A percentile compares a stretch with the other conserved stretches of the same genome.
These are phyloP conservation scores for Myathropa florea DNA, from an alignment of 2,888 invertebrate species.

Conservation along the genomic window DNA sequence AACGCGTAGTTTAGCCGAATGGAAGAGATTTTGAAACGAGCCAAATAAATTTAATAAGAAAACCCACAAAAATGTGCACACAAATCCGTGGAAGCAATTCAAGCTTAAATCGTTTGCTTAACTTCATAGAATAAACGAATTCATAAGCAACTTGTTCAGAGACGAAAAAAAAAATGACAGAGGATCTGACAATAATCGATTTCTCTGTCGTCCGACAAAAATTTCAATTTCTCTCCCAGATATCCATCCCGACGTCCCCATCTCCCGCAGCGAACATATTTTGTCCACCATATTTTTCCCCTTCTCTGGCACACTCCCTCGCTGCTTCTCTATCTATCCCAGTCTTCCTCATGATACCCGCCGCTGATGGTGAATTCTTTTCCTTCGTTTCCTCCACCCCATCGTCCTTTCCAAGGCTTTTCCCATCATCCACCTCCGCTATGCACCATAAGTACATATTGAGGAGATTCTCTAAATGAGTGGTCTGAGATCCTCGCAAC, in stretches of 20 bases:
- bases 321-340: background rate
- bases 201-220: slow-evolving; percentile 34
- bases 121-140: background rate
- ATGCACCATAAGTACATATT: slow-evolving; percentile 15
- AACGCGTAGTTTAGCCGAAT: too few species aligned
- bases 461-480: slow-evolving; percentile 18
- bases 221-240: slow-evolving; percentile 20
- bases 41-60: background rate
- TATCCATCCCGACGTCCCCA: background rate
- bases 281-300: slow-evolving; percentile 19
- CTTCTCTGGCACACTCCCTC: background rate
- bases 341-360: slow-evolving; percentile 5
- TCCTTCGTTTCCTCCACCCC: slow-evolving; percentile 25
- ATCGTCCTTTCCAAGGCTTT: too few species aligned
- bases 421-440: background rate
- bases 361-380: slow-evolving; percentile 33
- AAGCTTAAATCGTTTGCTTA: background rate
- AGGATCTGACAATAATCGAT: slow-evolving; percentile 35
- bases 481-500: slow-evolving; percentile 20
- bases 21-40: too few species aligned
- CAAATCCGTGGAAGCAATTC: background rate
- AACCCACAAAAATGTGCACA: background rate
- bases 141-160: background rate
- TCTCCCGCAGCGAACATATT: background rate
- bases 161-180: background rate